Base-by-base conservation (phyloP, 2,797 vertebrate genomes). In the Carapus acus region DNA sequence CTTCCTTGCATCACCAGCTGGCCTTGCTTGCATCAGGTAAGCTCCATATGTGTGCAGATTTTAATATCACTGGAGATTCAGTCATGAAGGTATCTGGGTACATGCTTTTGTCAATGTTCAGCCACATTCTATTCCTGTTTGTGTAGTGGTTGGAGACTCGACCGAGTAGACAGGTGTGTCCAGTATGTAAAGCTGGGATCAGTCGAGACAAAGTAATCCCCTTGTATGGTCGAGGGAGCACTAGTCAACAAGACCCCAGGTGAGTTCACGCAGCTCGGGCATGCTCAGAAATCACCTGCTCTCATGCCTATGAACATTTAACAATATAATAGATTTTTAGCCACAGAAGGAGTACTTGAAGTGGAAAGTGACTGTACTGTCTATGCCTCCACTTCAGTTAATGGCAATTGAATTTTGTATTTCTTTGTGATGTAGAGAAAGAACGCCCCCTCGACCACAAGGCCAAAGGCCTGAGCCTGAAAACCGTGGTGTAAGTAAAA, bases 1-100 rank as follows among this genome's bases (percentile, higher is more conserved):
- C 62, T 6, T 47, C 8, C 14, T 19, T 31, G 37, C 45, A 27
- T 22, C 1, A 54, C 33, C 48, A 99, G 96, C 61, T 99, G 96
- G 96, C 96, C 96, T 1, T 99, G 96, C 87, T 91, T 99, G 86
- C 96, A 99, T 83, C 96, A 99, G 91, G 96, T 99, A 87, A 88
- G 60, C 18, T 6, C 4, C 45, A 31, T 58, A 36, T n/a, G 19
- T 17, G 82, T 38, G 11, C 14, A 36, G 4, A 1, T 82, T 76
- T 84, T 81, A 11, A 31, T 3, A 20, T 14, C 38, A 15, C 19
- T 27, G 18, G 4, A 8, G 4, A 15, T 31, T n/a, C 43, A 2
- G 20, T 18, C 29, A 8, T 15, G 2, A 40, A n/a, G n/a, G n/a
- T n/a, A n/a, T n/a, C n/a, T n/a, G n/a, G n/a, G n/a, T n/a, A n/a